A percentile compares a stretch with the other conserved stretches of the same genome.
These are phyloP conservation scores for Pteronura brasiliensis DNA, from an alignment of 2,113 vertebrate species.

Conservation along the genomic window DNA sequence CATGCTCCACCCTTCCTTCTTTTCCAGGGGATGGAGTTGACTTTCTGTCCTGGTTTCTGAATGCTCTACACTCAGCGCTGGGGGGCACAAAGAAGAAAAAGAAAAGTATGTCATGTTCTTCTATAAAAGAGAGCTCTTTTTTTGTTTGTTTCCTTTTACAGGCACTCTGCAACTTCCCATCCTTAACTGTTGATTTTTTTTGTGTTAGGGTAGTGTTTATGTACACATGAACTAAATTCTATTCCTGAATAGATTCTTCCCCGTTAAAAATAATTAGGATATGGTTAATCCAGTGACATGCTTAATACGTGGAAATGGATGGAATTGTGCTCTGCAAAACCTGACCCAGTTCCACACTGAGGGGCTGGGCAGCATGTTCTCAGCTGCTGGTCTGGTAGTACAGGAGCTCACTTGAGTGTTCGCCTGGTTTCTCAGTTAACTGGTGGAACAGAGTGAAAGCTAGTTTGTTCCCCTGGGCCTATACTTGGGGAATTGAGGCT, in stretches of 20 bases:
- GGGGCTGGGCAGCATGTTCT: background rate
- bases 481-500: background rate
- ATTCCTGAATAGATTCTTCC: background rate
- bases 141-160: background rate
- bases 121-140: background rate
- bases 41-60: constrained; percentile 98
- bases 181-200: background rate
- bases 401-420: background rate
- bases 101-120: constrained; percentile 84
- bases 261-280: background rate
- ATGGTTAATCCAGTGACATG: background rate
- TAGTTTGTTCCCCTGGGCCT: background rate
- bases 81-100: constrained; percentile 96
- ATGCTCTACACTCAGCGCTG: constrained; percentile 93
- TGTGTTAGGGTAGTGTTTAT: background rate
- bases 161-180: background rate
- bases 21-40: constrained; percentile 94
- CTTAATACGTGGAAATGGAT: background rate
- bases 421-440: background rate
- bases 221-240: background rate
- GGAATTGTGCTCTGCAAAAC: background rate
- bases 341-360: background rate
- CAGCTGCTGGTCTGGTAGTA: background rate
- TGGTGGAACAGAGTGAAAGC: background rate
- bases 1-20: background rate